Evolutionary conservation across 2,888 invertebrate genomes (phyloP).

Genomic region (Mechanitis messenoides): DNA sequence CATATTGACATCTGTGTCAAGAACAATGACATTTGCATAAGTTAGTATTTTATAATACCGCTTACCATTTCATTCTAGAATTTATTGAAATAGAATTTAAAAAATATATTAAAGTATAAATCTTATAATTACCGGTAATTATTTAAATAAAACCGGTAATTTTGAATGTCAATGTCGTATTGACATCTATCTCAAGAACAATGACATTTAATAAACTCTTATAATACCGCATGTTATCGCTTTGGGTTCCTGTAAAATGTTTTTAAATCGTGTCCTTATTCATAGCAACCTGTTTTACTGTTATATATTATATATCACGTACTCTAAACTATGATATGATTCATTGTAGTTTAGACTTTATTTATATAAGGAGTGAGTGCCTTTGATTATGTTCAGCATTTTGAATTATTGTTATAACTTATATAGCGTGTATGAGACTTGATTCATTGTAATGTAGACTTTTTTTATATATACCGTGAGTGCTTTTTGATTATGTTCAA

Average conservation of each 20-base stretch:
- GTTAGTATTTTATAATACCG: slow-evolving; percentile 28
- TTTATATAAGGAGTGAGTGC: not conserved
- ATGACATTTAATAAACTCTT: slow-evolving; percentile 27
- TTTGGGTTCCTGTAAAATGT: slow-evolving; percentile 33
- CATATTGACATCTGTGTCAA: slow-evolving; percentile 9
- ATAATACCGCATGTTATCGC: slow-evolving; percentile 37
- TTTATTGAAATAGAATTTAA: too few relatives aligned
- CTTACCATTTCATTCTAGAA: too few relatives aligned
- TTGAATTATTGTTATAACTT: slow-evolving; percentile 35
- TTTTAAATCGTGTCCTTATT: slow-evolving; percentile 45
- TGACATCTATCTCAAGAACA: slow-evolving; percentile 15
- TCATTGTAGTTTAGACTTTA: slow-evolving; percentile 13
- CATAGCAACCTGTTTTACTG: slow-evolving; percentile 44
- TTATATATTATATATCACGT: slow-evolving; percentile 11
- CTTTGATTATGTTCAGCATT: slow-evolving; percentile 31
- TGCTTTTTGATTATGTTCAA: slow-evolving; percentile 1
- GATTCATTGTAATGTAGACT: slow-evolving; percentile 11
- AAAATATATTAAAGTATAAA: too few relatives aligned
- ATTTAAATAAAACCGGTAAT: not conserved
- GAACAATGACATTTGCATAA: slow-evolving; percentile 24
- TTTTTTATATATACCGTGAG: slow-evolving; percentile 4
- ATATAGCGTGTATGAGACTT: slow-evolving; percentile 10
- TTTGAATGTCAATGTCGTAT: not conserved
- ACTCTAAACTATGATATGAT: slow-evolving; percentile 9
- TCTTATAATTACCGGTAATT: too few relatives aligned